A percentile compares a stretch with the other conserved stretches of the same genome.
Conservation (phyloP, 2,113 vertebrate species). For the Sitta europaea region DNA sequence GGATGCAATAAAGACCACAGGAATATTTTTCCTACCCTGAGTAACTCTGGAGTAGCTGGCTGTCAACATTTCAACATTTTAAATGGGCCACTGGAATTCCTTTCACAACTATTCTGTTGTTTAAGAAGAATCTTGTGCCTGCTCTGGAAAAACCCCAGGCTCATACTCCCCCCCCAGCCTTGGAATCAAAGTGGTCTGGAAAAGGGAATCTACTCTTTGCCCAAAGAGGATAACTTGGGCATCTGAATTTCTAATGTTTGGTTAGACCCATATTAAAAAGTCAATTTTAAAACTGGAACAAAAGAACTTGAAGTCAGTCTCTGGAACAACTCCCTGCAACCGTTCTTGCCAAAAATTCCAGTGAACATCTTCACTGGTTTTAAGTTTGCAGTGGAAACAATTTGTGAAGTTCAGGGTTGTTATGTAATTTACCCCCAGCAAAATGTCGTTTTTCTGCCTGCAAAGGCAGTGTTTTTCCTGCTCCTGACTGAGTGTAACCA, state of each 20-base stretch:
- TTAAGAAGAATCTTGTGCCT: not conserved
- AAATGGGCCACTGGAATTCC: not conserved
- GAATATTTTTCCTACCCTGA: not conserved
- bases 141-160: not conserved
- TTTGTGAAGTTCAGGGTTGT: not conserved
- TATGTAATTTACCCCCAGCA: not conserved
- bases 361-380: not conserved
- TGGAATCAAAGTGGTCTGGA: not conserved
- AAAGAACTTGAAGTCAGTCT: not conserved
- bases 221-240: not conserved
- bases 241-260: not conserved
- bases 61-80: not conserved
- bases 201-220: not conserved
- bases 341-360: not conserved
- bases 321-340: not conserved
- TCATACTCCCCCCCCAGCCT: accelerated
- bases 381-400: not conserved
- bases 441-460: not conserved
- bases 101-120: not conserved
- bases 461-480: not conserved
- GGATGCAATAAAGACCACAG: not conserved
- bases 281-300: not conserved
- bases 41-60: not conserved
- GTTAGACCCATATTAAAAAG: not conserved
- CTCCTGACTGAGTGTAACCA: not conserved